phyloP scores from a whole-genome alignment of 2,113 vertebrate species.

The Lampris megalopsis region DNA sequence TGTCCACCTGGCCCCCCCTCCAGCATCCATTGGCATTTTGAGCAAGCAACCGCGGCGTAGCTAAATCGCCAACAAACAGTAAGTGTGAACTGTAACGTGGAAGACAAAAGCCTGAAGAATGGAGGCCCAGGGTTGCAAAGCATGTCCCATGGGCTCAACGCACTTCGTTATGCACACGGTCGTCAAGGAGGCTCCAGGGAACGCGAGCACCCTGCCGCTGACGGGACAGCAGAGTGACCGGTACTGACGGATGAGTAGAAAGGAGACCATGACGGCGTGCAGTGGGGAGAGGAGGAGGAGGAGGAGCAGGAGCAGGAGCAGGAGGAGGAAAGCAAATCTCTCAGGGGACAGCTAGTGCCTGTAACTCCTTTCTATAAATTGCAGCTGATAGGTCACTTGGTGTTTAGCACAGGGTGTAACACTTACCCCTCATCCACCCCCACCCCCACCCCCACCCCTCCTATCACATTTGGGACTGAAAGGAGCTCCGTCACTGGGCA shows the following conservation, averaged over 20 bases:
- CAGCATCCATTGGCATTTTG: conserved; percentile 3
- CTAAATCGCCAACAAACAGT: conserved; percentile 21
- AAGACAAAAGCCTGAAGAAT: background rate
- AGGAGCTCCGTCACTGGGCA: conserved; percentile 55
- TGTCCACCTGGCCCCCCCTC: background rate
- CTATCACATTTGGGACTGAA: conserved; percentile 64
- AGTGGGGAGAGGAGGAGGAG: conserved; percentile 11
- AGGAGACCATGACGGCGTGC: background rate
- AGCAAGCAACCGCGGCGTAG: conserved; percentile 45
- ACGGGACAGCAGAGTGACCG: too few species aligned
- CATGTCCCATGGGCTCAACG: background rate
- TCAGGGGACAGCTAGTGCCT: conserved; percentile 66
- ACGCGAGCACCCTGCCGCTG: conserved; percentile 17
- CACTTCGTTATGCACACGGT: background rate
- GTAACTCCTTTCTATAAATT: conserved; percentile 83
- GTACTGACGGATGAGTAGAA: too few species aligned
- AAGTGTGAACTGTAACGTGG: conserved; percentile 11
- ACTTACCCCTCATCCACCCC: conserved; percentile 20
- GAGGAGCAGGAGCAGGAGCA: conserved; percentile 28
- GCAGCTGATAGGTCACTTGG: conserved; percentile 78
- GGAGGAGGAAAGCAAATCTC: conserved; percentile 68
- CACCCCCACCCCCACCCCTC: conserved; percentile 24
- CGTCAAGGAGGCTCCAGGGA: conserved; percentile 21
- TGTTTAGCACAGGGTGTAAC: conserved; percentile 77
- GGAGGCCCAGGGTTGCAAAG: conserved; percentile 1